Base-by-base conservation (phyloP, 2,888 invertebrate species). In the Neoitamus cyanurus region DNA sequence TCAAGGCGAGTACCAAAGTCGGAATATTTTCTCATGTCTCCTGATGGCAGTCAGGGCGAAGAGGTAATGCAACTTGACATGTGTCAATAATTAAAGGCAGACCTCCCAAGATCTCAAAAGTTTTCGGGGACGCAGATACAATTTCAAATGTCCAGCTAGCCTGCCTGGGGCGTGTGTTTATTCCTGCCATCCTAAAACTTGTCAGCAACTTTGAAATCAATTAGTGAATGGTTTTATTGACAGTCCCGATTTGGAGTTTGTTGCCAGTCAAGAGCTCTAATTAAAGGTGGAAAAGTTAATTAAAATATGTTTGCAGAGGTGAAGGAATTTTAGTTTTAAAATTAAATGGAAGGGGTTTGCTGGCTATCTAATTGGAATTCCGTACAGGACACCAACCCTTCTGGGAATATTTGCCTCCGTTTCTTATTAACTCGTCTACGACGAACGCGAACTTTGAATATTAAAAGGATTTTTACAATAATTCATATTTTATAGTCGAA, bases 61-160 rank as follows among this genome's bases (percentile, higher is more conserved):
- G 25, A 73, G 25, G 69, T 84, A 84, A 84, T 84, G 77, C 42
- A 58, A 70, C 69, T 42, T 84, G 84, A 84, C 84, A 84, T 78
- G 69, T 84, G 84, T 84, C 84, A 77, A 42, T 34, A 84, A 84
- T 84, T 70, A 78, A 69, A 28, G 25, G 42, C 7, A 69, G 83
- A 83, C 83, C 83, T 72, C 83, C 70, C 83, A 83, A 48, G 83
- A 72, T 34, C 25, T 31, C 1, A 31, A 58, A 80, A 48, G 30
- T 31, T 80, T 48, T 34, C 20, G 48, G 20, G 20, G 30, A 15
- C 15, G 20, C n/a, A 80, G 80, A 68, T 34, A 58, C 58, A 58
- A 80, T 80, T 80, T 69, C 68, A 37, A 69, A 69, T 69, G 28
- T 20, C 20, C 28, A 37, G 37, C 13, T 36, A 36, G 37, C 36